These are phyloP conservation scores for Xestia xanthographa DNA, from an alignment of 2,888 invertebrate genomes.

Conservation along the genomic window DNA sequence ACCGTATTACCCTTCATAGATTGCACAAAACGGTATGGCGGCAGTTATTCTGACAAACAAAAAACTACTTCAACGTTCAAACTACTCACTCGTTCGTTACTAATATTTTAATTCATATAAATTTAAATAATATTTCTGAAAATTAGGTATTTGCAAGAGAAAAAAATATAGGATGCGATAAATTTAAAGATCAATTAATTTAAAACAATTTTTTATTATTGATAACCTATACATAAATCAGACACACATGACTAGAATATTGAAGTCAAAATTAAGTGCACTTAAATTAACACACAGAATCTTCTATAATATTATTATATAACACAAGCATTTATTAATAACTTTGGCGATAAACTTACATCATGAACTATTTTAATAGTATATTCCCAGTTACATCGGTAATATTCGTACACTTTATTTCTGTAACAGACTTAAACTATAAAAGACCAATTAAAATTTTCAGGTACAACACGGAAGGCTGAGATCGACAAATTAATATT, in stretches of 20 bases:
- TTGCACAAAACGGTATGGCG: not conserved
- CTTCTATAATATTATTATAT: not conserved
- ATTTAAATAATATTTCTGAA: no score
- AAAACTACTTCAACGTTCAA: no score
- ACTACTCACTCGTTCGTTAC: no score
- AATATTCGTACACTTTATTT: not conserved
- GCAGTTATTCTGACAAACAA: not conserved
- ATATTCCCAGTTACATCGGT: not conserved
- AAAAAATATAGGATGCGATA: not conserved
- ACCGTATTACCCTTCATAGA: slow-evolving; percentile 24
- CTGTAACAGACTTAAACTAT: not conserved
- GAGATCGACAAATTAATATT: not conserved
- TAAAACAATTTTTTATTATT: slow-evolving; percentile 23
- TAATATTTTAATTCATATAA: no score
- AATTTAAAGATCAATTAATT: not conserved
- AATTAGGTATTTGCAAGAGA: not conserved
- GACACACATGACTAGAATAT: slow-evolving; percentile 32
- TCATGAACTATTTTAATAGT: no score
- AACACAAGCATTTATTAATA: no score
- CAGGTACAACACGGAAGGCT: not conserved
- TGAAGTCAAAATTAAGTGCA: not conserved
- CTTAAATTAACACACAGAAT: not conserved
- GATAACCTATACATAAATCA: not conserved
- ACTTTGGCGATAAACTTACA: no score
- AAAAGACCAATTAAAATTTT: slow-evolving; percentile 10